These are phyloP conservation scores for Ceriagrion tenellum DNA, from an alignment of 2,888 invertebrate species.

Conservation along the genomic window DNA sequence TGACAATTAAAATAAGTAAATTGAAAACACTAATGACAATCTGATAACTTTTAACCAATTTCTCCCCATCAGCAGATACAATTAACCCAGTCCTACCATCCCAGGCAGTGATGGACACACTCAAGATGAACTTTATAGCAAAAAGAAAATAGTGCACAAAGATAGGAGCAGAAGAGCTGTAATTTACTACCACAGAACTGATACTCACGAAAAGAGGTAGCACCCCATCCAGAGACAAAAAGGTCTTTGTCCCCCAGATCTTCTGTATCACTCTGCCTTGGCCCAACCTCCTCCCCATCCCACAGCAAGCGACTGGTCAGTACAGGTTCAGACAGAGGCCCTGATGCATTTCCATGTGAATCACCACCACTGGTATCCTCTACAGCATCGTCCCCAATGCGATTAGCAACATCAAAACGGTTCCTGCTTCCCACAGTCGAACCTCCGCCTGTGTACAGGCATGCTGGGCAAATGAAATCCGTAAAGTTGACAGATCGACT, in stretches of 20 bases:
- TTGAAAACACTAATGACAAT: too few species aligned
- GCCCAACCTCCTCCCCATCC: constrained; percentile 46
- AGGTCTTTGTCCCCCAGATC: constrained; percentile 5
- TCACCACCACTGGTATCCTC: neutral
- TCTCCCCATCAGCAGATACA: too few species aligned
- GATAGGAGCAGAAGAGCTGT: too few species aligned
- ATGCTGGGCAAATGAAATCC: constrained; percentile 39
- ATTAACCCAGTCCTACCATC: too few species aligned
- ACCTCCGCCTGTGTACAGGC: neutral
- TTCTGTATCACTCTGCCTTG: neutral
- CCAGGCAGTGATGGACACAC: too few species aligned
- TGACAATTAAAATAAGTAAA: too few species aligned
- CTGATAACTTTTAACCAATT: too few species aligned
- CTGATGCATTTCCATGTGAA: neutral
- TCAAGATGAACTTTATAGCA: too few species aligned
- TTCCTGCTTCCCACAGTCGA: neutral
- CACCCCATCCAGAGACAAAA: constrained; percentile 46
- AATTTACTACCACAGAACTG: neutral
- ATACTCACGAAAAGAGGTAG: neutral
- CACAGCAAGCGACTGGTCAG: neutral
- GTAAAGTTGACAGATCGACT: neutral
- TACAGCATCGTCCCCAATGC: neutral
- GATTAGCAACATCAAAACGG: neutral
- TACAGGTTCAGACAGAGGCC: neutral
- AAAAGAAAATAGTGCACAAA: too few species aligned